These are phyloP conservation scores for Unio pictorum DNA, from an alignment of 2,888 invertebrate species.

Conservation along the genomic window DNA sequence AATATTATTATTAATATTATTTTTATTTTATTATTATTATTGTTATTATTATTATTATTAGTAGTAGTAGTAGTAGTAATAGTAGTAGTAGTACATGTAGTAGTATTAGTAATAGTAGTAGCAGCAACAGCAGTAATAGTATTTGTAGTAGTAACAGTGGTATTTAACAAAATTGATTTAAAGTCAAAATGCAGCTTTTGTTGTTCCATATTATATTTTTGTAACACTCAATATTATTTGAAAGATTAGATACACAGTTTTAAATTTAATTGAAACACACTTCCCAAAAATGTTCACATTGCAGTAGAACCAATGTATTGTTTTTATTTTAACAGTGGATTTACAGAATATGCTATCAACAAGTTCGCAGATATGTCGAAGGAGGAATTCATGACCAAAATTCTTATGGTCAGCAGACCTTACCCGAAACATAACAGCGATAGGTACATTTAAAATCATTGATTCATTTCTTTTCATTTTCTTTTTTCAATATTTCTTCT, in stretches of 20 bases:
- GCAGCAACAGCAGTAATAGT: too few species aligned
- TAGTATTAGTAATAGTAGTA: too few species aligned
- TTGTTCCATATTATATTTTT: not conserved
- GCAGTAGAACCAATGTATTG: not conserved
- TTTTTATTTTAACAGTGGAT: slow-evolving; percentile 30
- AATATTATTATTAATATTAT: too few species aligned
- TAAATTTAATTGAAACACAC: not conserved
- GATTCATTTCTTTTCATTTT: not conserved
- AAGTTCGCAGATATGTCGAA: slow-evolving; percentile 59
- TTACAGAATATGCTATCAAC: slow-evolving; percentile 52
- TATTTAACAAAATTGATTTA: too few species aligned
- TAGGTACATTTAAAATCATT: slow-evolving; percentile 26
- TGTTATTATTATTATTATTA: too few species aligned
- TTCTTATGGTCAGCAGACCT: slow-evolving; percentile 51
- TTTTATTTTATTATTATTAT: too few species aligned
- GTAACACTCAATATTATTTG: not conserved
- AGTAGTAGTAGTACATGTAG: too few species aligned
- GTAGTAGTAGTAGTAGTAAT: too few species aligned
- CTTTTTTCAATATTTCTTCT: too few species aligned
- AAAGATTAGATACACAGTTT: not conserved
- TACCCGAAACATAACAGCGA: slow-evolving; percentile 40
- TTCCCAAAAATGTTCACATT: too few species aligned
- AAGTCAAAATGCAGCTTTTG: not conserved
- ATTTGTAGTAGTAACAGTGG: too few species aligned
- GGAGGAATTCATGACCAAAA: slow-evolving; percentile 49